Percentiles rank a stretch among this genome's conserved stretches.
Evolutionary conservation across 1,140 invertebrate species (phyloP).

Genomic region (Drosophila lini): DNA sequence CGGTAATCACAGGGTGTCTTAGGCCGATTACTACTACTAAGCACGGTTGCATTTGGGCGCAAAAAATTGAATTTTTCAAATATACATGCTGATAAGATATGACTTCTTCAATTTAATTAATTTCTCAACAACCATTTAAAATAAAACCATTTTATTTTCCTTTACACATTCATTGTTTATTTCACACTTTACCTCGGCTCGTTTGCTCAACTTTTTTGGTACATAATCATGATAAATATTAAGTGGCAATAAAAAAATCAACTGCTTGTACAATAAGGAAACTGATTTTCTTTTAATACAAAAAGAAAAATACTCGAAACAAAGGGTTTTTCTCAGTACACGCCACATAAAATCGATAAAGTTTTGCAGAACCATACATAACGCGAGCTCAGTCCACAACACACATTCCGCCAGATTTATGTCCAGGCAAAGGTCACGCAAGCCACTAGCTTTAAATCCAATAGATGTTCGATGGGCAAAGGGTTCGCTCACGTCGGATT

Average conservation of each 20-base stretch:
- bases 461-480: conserved; percentile 5
- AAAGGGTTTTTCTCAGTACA: conserved; percentile 62
- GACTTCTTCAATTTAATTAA: too few species aligned
- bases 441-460: conserved; percentile 3
- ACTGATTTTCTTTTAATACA: conserved; percentile 46
- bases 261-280: conserved; percentile 43
- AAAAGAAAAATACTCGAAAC: conserved; percentile 37
- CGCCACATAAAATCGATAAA: conserved; percentile 65
- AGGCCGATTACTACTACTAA: not conserved
- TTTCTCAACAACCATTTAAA: not conserved
- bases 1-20: not conserved
- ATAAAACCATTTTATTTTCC: conserved; percentile 10
- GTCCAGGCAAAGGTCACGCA: conserved; percentile 1
- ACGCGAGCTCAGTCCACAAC: conserved; percentile 7
- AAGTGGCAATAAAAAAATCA: conserved; percentile 66
- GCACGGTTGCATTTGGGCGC: conserved; percentile 17
- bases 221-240: conserved; percentile 52
- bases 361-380: conserved; percentile 27
- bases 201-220: conserved; percentile 39
- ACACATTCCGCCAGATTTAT: conserved; percentile 9
- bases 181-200: conserved; percentile 48
- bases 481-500: conserved; percentile 5
- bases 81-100: not conserved
- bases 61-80: not conserved
- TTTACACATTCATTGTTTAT: conserved; percentile 73